Evolutionary conservation across 2,797 vertebrate species (phyloP), one percentile per base, ranked within the genome.

Genomic region (Gastrophryne carolinensis): DNA sequence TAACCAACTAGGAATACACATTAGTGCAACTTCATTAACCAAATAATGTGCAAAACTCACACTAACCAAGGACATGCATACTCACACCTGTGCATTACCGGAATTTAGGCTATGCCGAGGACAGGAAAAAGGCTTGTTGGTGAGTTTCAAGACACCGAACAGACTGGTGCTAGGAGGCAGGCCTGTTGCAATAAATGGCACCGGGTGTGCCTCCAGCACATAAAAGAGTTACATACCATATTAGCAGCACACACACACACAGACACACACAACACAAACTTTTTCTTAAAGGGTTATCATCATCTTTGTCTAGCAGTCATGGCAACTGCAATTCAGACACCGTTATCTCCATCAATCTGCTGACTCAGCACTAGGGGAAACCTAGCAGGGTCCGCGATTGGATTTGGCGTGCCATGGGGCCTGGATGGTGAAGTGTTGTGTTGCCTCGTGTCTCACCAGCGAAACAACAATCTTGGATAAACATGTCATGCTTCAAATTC

Each of bases 31-130:
- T 64, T 54, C 32, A 49, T 44, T 67, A 44, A 67, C 44, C 39
- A 60, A 66, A 58, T 53, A 64, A 74, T 75, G 73, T 75, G 73
- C 73, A 64, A 64, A 63, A 35, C 27, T 41, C 72, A 70, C 65
- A 76, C 65, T 69, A 57, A 66, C 68, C 61, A 52, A 24, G 29
- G 50, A 30, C 68, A 72, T 66, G 75, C 68, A 60, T 60, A 41
- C 61, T 72, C 34, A 56, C 50, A 64, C 61, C 66, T 35, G 67
- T 64, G 66, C 66, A 54, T 70, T 32, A 56, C 49, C 68, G 44
- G 60, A 66, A 58, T 65, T 52, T 62, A 75, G 53, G 64, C 64
- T 71, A 64, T 57, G 47, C 53, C 52, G 54, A 39, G 52, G 30
- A 71, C 49, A 72, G 61, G 41, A 56, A 47, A 47, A 66, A 65